Evolutionary conservation across 2,113 vertebrate genomes (phyloP).

Genomic region (Apodemus sylvaticus): DNA sequence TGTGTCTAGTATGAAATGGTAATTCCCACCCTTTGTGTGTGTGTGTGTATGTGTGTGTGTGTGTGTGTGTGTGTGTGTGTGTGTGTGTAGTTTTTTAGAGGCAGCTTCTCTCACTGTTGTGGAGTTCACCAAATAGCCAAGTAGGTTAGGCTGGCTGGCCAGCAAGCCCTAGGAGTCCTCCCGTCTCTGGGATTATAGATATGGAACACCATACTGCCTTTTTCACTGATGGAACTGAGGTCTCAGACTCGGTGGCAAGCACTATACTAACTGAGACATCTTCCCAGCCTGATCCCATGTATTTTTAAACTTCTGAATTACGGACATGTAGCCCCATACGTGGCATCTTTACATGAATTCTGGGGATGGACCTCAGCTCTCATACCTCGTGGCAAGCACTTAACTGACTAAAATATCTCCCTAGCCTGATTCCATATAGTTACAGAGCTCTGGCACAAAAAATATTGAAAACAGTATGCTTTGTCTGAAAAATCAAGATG

Average conservation of each 20-base stretch:
- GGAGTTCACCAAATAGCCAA: neutral
- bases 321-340: neutral
- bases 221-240: neutral
- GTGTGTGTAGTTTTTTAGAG: neutral
- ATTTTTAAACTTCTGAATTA: neutral
- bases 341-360: neutral
- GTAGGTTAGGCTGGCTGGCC: neutral
- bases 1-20: neutral
- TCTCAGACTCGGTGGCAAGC: neutral
- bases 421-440: neutral
- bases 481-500: constrained; percentile 38
- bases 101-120: neutral
- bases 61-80: neutral
- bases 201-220: too few species aligned
- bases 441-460: constrained; percentile 1
- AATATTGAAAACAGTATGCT: neutral
- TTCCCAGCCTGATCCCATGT: neutral
- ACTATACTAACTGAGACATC: neutral
- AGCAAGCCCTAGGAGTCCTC: neutral
- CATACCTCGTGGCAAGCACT: neutral
- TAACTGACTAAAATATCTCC: neutral
- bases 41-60: neutral
- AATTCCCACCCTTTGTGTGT: neutral
- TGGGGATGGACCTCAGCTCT: neutral
- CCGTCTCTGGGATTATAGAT: neutral